A percentile compares a stretch with the other conserved stretches of the same genome.
Evolutionary conservation across 2,113 vertebrate genomes (phyloP).

Genomic region (Xerus inauris): DNA sequence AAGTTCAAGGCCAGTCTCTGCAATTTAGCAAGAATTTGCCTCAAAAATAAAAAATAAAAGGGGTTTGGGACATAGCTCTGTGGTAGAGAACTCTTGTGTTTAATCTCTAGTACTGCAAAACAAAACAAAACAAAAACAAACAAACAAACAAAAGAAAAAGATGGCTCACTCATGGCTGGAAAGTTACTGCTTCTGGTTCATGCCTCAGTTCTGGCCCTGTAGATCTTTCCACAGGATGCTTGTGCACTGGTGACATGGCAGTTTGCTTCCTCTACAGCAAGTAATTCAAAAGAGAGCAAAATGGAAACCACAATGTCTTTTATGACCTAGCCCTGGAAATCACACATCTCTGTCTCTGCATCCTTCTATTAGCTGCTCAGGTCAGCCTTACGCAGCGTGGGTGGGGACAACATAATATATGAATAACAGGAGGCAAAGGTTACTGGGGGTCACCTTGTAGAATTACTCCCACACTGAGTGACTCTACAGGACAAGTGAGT

Average conservation of each 20-base stretch:
- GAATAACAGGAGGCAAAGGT: background rate
- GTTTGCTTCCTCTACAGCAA: background rate
- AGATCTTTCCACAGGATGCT: background rate
- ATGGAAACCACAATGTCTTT: background rate
- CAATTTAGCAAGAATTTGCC: no score
- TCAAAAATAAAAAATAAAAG: no score
- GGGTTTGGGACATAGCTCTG: no score
- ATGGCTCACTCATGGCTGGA: background rate
- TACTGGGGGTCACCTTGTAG: background rate
- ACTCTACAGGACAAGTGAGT: background rate
- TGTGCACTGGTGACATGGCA: background rate
- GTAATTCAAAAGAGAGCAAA: background rate
- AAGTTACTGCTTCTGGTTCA: background rate
- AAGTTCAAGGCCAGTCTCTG: no score
- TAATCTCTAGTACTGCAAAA: no score
- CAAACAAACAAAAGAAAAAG: background rate
- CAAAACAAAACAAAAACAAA: no score
- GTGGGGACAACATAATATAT: background rate
- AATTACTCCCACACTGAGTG: background rate
- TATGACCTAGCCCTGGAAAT: background rate
- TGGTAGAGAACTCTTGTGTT: no score
- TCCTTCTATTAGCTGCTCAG: background rate
- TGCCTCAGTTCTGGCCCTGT: background rate
- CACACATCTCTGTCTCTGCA: background rate
- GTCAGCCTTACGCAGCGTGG: background rate